A percentile compares a stretch with the other conserved stretches of the same genome.
These are phyloP conservation scores for Plodia interpunctella DNA, from an alignment of 1,140 invertebrate genomes.

Conservation along the genomic window DNA sequence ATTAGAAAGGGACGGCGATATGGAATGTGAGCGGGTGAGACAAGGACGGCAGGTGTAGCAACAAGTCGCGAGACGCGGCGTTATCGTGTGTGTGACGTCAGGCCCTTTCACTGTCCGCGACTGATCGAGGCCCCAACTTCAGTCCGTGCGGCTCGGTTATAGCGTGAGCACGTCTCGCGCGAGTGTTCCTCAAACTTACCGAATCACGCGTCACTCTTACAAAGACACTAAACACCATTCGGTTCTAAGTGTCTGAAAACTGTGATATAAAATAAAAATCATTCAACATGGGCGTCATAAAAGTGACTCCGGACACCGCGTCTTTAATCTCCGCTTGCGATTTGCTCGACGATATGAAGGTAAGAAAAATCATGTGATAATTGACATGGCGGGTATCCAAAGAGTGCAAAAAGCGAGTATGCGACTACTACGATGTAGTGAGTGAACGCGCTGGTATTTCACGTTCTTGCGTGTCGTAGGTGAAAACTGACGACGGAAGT, in stretches of 20 bases:
- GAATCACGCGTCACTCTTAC: constrained; percentile 50
- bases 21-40: constrained; percentile 16
- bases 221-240: constrained; percentile 48
- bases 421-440: constrained; percentile 19
- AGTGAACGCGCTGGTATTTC: constrained; percentile 40
- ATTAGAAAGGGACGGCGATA: constrained; percentile 37
- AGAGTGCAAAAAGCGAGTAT: neutral
- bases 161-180: constrained; percentile 66
- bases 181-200: constrained; percentile 54
- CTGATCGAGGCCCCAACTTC: constrained; percentile 32
- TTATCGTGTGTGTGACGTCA: constrained; percentile 64
- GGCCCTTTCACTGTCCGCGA: constrained; percentile 64
- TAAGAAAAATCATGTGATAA: constrained; percentile 58
- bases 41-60: constrained; percentile 52
- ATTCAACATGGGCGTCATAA: constrained; percentile 64
- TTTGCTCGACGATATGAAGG: constrained; percentile 72
- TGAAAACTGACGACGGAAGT: constrained; percentile 43
- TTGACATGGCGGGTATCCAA: constrained; percentile 45
- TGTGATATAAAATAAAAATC: constrained; percentile 23
- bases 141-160: constrained; percentile 72
- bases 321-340: constrained; percentile 66
- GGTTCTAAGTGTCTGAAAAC: constrained; percentile 45
- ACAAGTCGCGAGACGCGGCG: constrained; percentile 51
- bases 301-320: constrained; percentile 65
- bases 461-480: neutral